Percentiles rank a stretch among this genome's conserved stretches.
Evolutionary conservation across 2,888 invertebrate genomes (phyloP).

Genomic region (Masnerella sp.): DNA sequence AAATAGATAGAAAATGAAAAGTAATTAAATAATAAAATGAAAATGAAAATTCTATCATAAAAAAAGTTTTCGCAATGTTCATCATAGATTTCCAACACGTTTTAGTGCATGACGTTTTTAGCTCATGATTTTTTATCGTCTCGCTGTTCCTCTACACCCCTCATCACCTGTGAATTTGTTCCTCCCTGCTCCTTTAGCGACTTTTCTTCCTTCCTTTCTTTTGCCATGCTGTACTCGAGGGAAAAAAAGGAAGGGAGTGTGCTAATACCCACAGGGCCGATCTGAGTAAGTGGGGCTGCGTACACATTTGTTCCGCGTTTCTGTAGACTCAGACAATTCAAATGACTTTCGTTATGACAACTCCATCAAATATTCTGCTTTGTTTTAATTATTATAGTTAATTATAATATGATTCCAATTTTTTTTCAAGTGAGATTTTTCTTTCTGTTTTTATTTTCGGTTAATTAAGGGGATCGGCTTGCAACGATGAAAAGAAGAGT

Average conservation of each 20-base stretch:
- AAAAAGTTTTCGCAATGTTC: too few relatives aligned
- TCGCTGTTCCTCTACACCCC: constrained; percentile 23
- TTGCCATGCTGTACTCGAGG: constrained; percentile 37
- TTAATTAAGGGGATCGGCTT: too few relatives aligned
- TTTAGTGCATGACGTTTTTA: constrained; percentile 22
- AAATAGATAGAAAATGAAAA: too few relatives aligned
- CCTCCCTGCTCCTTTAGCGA: constrained; percentile 32
- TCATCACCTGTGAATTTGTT: constrained; percentile 16
- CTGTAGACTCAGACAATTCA: constrained; percentile 34
- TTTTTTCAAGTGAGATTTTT: too few relatives aligned
- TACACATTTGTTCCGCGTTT: constrained; percentile 31
- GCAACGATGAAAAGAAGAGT: too few relatives aligned
- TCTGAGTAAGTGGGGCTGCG: constrained; percentile 40
- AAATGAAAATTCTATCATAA: too few relatives aligned
- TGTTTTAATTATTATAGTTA: too few relatives aligned
- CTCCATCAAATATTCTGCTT: constrained; percentile 31
- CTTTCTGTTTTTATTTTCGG: too few relatives aligned
- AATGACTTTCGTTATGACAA: constrained; percentile 21
- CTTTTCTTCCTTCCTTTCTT: constrained; percentile 40
- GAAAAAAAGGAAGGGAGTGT: constrained; percentile 46
- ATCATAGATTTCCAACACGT: too few relatives aligned
- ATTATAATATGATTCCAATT: too few relatives aligned
- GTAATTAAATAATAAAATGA: too few relatives aligned
- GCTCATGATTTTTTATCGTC: constrained; percentile 27
- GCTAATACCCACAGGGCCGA: constrained; percentile 54